These are phyloP conservation scores for Trachelus troglodyta DNA, from an alignment of 2,888 invertebrate genomes.

Conservation along the genomic window DNA sequence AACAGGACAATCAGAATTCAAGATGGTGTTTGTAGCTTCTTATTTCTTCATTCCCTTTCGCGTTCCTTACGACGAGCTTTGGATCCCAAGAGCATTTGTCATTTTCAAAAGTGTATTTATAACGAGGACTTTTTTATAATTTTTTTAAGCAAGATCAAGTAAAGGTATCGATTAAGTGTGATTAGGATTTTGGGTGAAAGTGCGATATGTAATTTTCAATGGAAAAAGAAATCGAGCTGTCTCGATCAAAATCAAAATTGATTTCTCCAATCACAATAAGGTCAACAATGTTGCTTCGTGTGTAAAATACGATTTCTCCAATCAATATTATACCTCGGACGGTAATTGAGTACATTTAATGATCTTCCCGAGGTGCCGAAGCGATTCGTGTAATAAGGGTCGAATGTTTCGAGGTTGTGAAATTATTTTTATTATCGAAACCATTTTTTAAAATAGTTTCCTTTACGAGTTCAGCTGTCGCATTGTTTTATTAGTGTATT, in stretches of 20 bases:
- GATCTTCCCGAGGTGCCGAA: not conserved
- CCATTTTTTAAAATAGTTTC: not conserved
- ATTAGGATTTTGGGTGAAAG: not conserved
- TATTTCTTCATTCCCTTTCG: not conserved
- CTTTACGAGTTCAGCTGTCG: not conserved
- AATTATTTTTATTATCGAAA: not conserved
- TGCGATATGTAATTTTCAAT: not conserved
- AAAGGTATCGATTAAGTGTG: not conserved
- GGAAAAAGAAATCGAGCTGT: not conserved
- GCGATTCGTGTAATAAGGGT: not conserved
- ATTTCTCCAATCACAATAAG: not conserved
- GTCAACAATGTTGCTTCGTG: not conserved
- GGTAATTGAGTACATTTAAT: not conserved
- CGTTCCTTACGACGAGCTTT: not conserved
- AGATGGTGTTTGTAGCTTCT: not conserved
- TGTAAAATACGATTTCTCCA: not conserved
- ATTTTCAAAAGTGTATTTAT: not conserved
- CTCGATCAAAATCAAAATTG: not conserved
- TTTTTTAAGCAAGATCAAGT: not conserved
- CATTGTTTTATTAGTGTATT: not conserved
- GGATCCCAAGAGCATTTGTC: not conserved
- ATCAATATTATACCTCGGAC: not conserved
- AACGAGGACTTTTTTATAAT: not conserved
- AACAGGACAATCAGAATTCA: conserved; percentile 24
- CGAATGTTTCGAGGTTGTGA: not conserved